Conservation (phyloP, 2,888 invertebrate genomes). For the Monoplex corrugatus region DNA sequence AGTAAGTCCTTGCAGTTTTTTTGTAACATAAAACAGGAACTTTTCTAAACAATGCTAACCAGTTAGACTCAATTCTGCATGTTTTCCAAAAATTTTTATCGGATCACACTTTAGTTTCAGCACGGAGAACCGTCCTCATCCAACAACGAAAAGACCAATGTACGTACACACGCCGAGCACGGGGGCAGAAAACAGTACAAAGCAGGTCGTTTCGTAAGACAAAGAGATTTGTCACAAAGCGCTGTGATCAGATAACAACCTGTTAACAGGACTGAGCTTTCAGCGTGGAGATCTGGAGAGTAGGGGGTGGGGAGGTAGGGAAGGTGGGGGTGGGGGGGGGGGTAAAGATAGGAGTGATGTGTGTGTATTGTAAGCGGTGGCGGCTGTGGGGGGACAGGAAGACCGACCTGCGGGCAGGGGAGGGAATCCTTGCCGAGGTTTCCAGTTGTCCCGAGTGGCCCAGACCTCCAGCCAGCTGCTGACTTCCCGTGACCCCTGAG, state of each 20-base stretch:
- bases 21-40: no score
- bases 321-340: not conserved
- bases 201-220: no score
- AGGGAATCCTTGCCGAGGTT: not conserved
- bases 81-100: no score
- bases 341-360: not conserved
- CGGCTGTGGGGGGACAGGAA: not conserved
- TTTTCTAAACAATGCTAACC: no score
- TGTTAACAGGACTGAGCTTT: not conserved
- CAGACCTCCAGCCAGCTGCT: not conserved
- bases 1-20: no score
- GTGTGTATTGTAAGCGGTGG: no score
- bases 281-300: not conserved
- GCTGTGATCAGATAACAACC: not conserved
- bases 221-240: not conserved
- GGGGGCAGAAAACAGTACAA: no score
- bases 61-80: no score
- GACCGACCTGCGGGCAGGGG: not conserved
- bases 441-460: not conserved
- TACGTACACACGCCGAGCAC: not conserved
- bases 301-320: not conserved
- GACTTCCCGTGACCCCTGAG: conserved; percentile 20
- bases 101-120: no score
- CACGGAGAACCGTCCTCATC: no score
- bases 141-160: not conserved